These are phyloP conservation scores for Phalacrocorax aristotelis DNA, from an alignment of 2,113 vertebrate genomes.

Conservation along the genomic window DNA sequence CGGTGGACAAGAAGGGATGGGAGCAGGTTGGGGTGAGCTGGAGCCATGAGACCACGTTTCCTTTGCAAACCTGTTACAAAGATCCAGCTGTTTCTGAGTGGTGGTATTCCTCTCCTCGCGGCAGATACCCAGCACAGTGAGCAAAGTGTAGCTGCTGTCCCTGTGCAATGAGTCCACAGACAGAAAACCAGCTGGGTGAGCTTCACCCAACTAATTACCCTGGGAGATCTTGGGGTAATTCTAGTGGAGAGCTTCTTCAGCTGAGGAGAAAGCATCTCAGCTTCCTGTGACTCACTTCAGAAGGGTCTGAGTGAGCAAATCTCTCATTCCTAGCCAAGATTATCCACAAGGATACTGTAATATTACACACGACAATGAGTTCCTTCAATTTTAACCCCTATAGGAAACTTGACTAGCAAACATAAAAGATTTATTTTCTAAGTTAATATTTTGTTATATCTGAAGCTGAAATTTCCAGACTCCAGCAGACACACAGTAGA, in stretches of 20 bases:
- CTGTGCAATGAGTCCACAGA: neutral
- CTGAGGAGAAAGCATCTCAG: neutral
- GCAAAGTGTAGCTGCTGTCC: neutral
- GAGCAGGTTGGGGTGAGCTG: neutral
- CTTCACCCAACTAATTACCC: neutral
- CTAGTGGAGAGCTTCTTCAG: neutral
- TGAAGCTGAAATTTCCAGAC: neutral
- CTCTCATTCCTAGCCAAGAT: neutral
- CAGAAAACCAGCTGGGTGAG: neutral
- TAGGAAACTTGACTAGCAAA: neutral
- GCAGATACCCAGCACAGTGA: neutral
- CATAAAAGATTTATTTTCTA: neutral
- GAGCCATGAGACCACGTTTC: neutral
- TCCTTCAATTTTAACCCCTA: neutral
- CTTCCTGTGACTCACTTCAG: neutral
- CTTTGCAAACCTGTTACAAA: neutral
- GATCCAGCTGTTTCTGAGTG: rapidly evolving
- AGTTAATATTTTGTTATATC: neutral
- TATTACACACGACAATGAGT: no score
- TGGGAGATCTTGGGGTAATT: neutral
- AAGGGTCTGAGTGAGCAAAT: neutral
- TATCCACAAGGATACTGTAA: neutral
- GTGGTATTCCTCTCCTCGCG: neutral
- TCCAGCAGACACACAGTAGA: neutral
- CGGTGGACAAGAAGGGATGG: neutral